Percentiles rank a stretch among this genome's conserved stretches.
Conservation (phyloP, 2,888 invertebrate genomes). For the Perithous albicinctus region DNA sequence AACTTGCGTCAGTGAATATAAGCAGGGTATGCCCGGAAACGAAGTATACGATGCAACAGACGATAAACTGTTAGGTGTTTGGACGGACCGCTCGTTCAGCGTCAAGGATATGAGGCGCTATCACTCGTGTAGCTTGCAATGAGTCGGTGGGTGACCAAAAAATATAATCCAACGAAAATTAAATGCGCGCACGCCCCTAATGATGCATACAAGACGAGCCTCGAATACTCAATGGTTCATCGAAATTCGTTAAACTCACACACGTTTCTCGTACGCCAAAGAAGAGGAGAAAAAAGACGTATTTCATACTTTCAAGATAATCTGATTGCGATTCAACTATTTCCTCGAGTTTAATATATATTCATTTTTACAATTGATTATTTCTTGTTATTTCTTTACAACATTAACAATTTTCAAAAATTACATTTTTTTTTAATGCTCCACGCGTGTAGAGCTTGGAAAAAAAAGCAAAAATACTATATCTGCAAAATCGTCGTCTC, state of each 20-base stretch:
- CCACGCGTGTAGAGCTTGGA: no score
- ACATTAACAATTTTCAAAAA: no score
- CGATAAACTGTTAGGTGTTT: no score
- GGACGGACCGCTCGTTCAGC: constrained; percentile 5
- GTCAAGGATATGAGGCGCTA: constrained; percentile 21
- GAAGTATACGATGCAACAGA: neutral
- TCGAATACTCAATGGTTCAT: no score
- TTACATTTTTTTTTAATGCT: no score
- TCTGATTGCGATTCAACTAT: no score
- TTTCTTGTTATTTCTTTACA: no score
- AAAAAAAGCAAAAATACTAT: no score
- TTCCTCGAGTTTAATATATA: no score
- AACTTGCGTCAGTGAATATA: constrained; percentile 28
- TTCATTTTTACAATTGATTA: no score
- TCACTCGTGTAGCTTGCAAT: constrained; percentile 1
- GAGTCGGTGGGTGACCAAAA: constrained; percentile 11
- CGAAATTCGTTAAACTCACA: constrained; percentile 12
- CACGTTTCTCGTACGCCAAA: neutral
- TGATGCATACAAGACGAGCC: constrained; percentile 29
- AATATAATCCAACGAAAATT: constrained; percentile 29
- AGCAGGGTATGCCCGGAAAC: constrained; percentile 21
- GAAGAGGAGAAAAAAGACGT: neutral
- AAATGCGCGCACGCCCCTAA: constrained; percentile 18
- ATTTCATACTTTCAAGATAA: neutral
- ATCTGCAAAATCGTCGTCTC: no score